phyloP scores from a whole-genome alignment of 2,888 invertebrate species.

The Ormia ochracea region DNA sequence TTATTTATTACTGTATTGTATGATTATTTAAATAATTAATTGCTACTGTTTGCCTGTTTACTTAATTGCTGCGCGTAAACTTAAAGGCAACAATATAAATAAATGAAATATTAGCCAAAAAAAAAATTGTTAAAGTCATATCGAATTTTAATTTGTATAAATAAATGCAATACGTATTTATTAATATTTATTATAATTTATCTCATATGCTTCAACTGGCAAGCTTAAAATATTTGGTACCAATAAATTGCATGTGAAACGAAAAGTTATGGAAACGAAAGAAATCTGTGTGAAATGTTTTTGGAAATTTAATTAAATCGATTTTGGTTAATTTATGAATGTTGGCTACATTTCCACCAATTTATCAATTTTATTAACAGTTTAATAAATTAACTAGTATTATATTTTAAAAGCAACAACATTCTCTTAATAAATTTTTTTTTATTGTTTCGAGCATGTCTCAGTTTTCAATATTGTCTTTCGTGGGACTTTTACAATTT shows the following conservation, averaged over 20 bases:
- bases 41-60: slow-evolving; percentile 38
- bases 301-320: slow-evolving; percentile 8
- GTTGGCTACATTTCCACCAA: neutral
- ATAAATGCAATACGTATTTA: neutral
- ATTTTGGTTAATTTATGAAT: neutral
- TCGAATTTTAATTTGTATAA: slow-evolving; percentile 22
- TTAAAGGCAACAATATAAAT: neutral
- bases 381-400: too few species aligned
- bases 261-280: neutral
- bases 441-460: too few species aligned
- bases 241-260: neutral
- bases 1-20: neutral
- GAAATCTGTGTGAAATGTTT: neutral
- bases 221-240: neutral
- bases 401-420: too few species aligned
- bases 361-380: neutral
- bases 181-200: slow-evolving; percentile 21
- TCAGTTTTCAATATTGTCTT: too few species aligned
- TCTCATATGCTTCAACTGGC: slow-evolving; percentile 10
- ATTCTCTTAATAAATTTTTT: too few species aligned
- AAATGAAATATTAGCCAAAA: slow-evolving; percentile 5
- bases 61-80: slow-evolving; percentile 54
- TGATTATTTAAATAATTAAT: slow-evolving; percentile 39
- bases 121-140: neutral
- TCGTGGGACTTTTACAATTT: too few species aligned